Conservation (phyloP, 2,797 vertebrate species). For the Acipenser transmontanus region DNA sequence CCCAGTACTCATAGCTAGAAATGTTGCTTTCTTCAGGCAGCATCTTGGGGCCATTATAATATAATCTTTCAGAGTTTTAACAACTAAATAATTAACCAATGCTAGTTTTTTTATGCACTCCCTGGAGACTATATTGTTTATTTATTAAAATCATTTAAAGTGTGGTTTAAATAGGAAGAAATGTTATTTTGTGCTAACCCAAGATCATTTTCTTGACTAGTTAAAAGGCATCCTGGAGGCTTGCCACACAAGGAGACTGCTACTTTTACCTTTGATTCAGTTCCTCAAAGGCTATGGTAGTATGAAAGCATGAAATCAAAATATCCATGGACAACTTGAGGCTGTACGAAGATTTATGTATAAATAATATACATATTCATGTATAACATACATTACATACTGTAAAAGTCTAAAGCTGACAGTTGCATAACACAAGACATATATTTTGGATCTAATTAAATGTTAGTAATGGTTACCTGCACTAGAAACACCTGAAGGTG, state of each 20-base stretch:
- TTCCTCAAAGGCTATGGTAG: not conserved
- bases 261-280: not conserved
- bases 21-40: too few relatives aligned
- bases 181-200: not conserved
- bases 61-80: constrained; percentile 4
- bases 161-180: constrained; percentile 27
- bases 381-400: too few relatives aligned
- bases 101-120: constrained; percentile 29
- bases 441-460: too few relatives aligned
- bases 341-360: not conserved
- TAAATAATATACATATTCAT: too few relatives aligned
- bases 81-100: constrained; percentile 10
- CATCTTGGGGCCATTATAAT: not conserved
- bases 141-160: constrained; percentile 29
- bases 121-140: constrained; percentile 20
- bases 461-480: too few relatives aligned
- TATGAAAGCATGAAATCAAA: not conserved
- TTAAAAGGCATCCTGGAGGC: not conserved
- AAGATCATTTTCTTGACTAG: not conserved
- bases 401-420: too few relatives aligned
- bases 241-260: not conserved
- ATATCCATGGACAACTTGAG: not conserved
- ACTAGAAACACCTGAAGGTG: too few relatives aligned
- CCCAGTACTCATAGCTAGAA: too few relatives aligned
- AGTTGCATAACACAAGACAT: too few relatives aligned